Evolutionary conservation across 1,140 invertebrate species (phyloP).

Genomic region (Drosophila truncata): DNA sequence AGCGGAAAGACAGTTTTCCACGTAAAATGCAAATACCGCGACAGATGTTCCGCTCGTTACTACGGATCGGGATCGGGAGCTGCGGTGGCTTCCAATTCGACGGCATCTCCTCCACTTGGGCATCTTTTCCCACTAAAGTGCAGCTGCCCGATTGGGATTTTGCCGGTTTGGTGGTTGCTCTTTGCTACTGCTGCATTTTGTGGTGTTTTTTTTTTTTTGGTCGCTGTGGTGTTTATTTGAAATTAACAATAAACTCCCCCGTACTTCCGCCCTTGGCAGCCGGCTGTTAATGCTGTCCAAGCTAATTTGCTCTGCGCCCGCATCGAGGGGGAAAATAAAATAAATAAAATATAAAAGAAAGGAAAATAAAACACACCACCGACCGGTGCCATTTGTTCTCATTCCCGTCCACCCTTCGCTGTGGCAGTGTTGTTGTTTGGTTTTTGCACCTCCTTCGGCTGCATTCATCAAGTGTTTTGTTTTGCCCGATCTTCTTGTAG

Average conservation of each 20-base stretch:
- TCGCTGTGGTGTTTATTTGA: constrained; percentile 50
- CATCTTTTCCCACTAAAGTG: constrained; percentile 34
- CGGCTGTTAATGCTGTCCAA: constrained; percentile 42
- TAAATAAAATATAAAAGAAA: constrained; percentile 15
- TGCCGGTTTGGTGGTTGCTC: constrained; percentile 51
- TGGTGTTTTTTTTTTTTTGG: constrained; percentile 24
- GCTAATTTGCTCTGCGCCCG: constrained; percentile 57
- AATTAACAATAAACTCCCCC: constrained; percentile 54
- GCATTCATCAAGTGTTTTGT: constrained; percentile 64
- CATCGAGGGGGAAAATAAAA: constrained; percentile 31
- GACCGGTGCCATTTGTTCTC: constrained; percentile 37
- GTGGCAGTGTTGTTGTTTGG: constrained; percentile 17
- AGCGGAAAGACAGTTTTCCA: constrained; percentile 71
- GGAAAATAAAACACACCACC: constrained; percentile 18
- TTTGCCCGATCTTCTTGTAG: constrained; percentile 52
- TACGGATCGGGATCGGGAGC: constrained; percentile 36
- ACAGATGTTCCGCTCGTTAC: constrained; percentile 72
- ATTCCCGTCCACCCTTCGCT: constrained; percentile 23
- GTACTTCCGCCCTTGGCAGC: constrained; percentile 35
- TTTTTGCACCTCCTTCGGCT: constrained; percentile 45
- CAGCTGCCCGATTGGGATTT: constrained; percentile 63
- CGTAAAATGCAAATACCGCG: constrained; percentile 70
- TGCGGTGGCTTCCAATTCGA: constrained; percentile 31
- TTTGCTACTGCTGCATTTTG: constrained; percentile 30
- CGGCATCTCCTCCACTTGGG: constrained; percentile 39